phyloP scores from a whole-genome alignment of 2,113 vertebrate species.

The Vulpes vulpes region DNA sequence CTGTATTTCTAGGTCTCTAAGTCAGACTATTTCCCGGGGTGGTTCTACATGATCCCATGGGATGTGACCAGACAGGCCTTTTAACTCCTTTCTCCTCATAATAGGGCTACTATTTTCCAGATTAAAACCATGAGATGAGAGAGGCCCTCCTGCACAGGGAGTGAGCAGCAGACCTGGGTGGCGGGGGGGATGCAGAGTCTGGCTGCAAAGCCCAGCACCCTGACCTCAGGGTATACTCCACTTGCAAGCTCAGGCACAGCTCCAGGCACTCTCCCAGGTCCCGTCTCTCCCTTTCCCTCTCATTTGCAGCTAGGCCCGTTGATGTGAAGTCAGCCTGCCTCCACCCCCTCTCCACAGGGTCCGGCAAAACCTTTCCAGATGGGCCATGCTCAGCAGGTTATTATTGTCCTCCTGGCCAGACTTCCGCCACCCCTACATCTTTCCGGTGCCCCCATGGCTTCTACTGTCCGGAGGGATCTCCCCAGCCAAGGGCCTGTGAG shows the following conservation, averaged over 20 bases:
- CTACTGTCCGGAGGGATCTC: constrained; percentile 81
- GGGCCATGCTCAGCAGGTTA: constrained; percentile 65
- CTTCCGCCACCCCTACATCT: constrained; percentile 44
- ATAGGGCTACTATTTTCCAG: background rate
- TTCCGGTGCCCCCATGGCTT: constrained; percentile 38
- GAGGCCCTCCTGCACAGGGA: background rate
- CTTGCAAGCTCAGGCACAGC: too few species aligned
- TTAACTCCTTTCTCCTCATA: background rate
- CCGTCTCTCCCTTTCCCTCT: too few species aligned
- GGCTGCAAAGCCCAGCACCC: background rate
- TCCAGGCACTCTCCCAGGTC: too few species aligned
- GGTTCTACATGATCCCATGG: background rate
- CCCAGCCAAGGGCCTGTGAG: constrained; percentile 85
- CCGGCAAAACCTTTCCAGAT: constrained; percentile 53
- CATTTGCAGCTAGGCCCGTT: background rate
- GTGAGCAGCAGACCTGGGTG: background rate
- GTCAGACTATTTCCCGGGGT: background rate
- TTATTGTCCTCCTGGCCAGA: constrained; percentile 80
- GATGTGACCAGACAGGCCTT: background rate
- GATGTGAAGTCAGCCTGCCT: background rate
- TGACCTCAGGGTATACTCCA: background rate
- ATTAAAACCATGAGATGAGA: background rate
- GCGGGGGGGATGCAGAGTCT: too few species aligned
- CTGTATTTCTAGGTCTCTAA: background rate
- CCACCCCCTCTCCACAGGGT: background rate